phyloP scores from a whole-genome alignment of 2,797 vertebrate species.

The Acanthurus leucopareius region DNA sequence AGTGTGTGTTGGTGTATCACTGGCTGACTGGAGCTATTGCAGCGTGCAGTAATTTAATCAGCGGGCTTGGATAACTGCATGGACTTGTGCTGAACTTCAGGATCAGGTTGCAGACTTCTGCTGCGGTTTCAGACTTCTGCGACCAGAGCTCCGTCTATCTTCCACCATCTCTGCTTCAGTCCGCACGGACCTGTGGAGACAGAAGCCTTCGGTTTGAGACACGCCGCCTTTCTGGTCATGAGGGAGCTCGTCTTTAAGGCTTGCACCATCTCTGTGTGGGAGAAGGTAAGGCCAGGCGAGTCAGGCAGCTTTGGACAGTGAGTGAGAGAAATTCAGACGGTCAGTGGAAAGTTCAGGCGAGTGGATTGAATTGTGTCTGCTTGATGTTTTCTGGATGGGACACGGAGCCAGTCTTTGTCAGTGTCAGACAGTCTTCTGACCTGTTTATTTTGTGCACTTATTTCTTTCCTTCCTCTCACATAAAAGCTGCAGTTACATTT shows the following conservation, averaged over 20 bases:
- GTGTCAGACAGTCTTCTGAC: conserved; percentile 16
- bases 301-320: conserved; percentile 3
- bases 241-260: conserved; percentile 86
- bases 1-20: conserved; percentile 55
- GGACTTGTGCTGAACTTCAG: conserved; percentile 70
- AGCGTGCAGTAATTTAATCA: conserved; percentile 81
- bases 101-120: conserved; percentile 80
- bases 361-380: conserved; percentile 27
- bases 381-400: conserved; percentile 39
- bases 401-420: conserved; percentile 1
- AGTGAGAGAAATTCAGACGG: conserved; percentile 9
- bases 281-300: conserved; percentile 83
- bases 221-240: conserved; percentile 74
- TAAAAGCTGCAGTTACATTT: not conserved
- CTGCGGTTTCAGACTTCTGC: conserved; percentile 32
- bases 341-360: conserved; percentile 1
- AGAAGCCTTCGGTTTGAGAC: conserved; percentile 21
- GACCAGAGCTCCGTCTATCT: conserved; percentile 34
- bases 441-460: not conserved
- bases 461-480: not conserved
- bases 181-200: conserved; percentile 36
- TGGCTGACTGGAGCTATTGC: conserved; percentile 54
- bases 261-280: conserved; percentile 86
- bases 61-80: conserved; percentile 74
- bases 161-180: conserved; percentile 12